Evolutionary conservation across 35 echinoderm and acorn worm species (phyloP), one percentile per base, ranked within the genome.

Genomic region (Apostichopus parvimensis): DNA sequence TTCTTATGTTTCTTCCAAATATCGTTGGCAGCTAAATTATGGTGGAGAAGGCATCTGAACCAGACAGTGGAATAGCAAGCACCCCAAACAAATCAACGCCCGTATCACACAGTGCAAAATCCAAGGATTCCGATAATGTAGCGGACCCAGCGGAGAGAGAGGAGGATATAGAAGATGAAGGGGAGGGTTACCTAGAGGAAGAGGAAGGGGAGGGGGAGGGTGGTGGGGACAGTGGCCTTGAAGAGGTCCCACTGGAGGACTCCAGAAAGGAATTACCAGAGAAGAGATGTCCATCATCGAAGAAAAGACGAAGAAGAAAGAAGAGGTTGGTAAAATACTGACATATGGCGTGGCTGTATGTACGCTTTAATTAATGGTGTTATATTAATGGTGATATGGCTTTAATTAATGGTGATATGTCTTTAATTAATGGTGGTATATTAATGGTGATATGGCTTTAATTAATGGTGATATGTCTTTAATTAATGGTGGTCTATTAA

Each of bases 301-400:
- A 94, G 77, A 95, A 94, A 83, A 98, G 91, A 80, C 92, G 91
- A 60, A 98, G 83, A 77, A 92, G 91, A 56, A 94, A 92, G 59
- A 98, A 98, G 23, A 95, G 93, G 93, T 95, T 82, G 90, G 93
- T 90, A 45, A 45, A 45, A 45, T 45, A 45, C 34, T 45, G 34
- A 45, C 34, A 45, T 45, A 45, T 45, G 34, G 34, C 34, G 34
- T 45, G 34, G 34, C 34, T 45, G 34, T 45, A 45, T 45, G 26
- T 28, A 28, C 26, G 26, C 34, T 45, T 4, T 45, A 45, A 45
- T 45, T 45, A 45, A 45, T 45, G 34, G 34, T 34, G 28, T 0
- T 34, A 34, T 34, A 28, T 28, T 28, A 28, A 28, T 28, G 26
- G 26, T 28, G 26, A 28, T 28, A 28, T 28, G 26, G 26, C 26